Percentiles rank a stretch among this genome's conserved stretches.
Conservation (phyloP, 1,140 invertebrate species). For the Plectrocnemia conspersa region DNA sequence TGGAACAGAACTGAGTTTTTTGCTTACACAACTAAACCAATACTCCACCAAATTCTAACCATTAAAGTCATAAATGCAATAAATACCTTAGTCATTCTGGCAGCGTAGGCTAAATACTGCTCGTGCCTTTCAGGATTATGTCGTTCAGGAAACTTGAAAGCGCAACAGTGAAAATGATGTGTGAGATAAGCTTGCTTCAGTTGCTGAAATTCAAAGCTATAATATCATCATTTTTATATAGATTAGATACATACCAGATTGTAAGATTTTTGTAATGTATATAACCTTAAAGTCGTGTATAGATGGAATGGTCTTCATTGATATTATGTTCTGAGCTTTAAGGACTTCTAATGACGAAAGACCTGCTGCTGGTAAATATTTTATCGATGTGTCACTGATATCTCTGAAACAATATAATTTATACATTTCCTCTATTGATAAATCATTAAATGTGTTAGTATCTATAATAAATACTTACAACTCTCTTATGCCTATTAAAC, state of each 20-base stretch:
- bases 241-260: slow-evolving; percentile 24
- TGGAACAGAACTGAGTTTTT: slow-evolving; percentile 28
- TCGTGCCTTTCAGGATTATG: slow-evolving; percentile 66
- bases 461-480: slow-evolving; percentile 20
- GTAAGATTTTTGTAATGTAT: not conserved
- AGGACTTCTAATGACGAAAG: slow-evolving; percentile 62
- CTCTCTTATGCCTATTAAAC: slow-evolving; percentile 29
- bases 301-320: slow-evolving; percentile 69
- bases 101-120: slow-evolving; percentile 53
- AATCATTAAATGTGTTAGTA: not conserved
- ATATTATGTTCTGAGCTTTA: slow-evolving; percentile 58
- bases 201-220: slow-evolving; percentile 42
- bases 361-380: slow-evolving; percentile 62
- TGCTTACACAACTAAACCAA: slow-evolving; percentile 12
- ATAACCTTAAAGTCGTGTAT: slow-evolving; percentile 64
- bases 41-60: no score
- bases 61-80: not conserved
- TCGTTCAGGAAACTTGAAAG: slow-evolving; percentile 74
- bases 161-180: slow-evolving; percentile 86
- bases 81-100: slow-evolving; percentile 39
- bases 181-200: slow-evolving; percentile 61
- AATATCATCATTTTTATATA: not conserved
- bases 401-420: slow-evolving; percentile 46
- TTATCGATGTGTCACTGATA: slow-evolving; percentile 63
- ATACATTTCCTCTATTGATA: not conserved